Conservation (phyloP, 2,797 vertebrate species). For the Karalla daura region DNA sequence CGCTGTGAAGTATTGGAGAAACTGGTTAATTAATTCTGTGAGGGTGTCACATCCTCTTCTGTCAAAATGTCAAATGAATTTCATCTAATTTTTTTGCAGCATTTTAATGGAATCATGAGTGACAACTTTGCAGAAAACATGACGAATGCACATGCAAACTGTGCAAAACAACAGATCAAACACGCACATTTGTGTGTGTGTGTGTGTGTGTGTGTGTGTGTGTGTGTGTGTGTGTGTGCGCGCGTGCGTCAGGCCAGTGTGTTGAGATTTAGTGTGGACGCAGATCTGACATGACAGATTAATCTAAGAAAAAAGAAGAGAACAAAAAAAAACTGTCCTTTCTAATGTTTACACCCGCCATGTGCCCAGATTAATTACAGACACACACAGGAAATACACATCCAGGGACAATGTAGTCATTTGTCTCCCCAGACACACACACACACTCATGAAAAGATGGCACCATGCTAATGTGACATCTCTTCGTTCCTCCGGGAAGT, state of each 20-base stretch:
- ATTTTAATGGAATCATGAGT: background rate
- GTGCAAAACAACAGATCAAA: background rate
- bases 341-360: constrained; percentile 71
- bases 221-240: constrained; percentile 6
- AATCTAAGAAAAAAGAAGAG: constrained; percentile 46
- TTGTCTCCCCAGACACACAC: constrained; percentile 58
- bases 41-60: background rate
- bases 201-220: constrained; percentile 2
- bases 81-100: background rate
- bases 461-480: constrained; percentile 58
- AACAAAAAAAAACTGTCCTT: constrained; percentile 45
- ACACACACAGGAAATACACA: constrained; percentile 66
- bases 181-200: constrained; percentile 1
- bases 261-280: constrained; percentile 58
- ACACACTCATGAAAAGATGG: constrained; percentile 37
- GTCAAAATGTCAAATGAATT: background rate
- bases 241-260: constrained; percentile 18
- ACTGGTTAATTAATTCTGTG: background rate
- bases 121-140: constrained; percentile 10
- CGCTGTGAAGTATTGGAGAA: background rate
- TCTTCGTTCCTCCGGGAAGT: constrained; percentile 31
- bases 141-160: background rate
- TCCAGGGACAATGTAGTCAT: constrained; percentile 66
- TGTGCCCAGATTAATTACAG: constrained; percentile 76
- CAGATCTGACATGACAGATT: constrained; percentile 74